Percentiles rank a stretch among this genome's conserved stretches.
Conservation (phyloP, 1,140 invertebrate genomes). For the Lysiphlebus fabarum region DNA sequence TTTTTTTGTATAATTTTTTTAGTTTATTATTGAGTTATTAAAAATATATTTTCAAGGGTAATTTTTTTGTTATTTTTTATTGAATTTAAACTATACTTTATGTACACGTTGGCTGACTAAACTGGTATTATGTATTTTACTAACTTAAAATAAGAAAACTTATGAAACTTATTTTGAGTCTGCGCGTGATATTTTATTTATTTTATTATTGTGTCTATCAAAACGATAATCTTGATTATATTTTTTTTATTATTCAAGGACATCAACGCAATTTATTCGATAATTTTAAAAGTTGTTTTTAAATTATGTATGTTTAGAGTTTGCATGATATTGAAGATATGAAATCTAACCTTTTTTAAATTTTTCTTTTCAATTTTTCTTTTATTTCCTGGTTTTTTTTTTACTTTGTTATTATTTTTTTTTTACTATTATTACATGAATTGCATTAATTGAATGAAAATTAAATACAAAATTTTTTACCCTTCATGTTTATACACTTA, state of each 20-base stretch:
- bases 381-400: neutral
- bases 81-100: too few relatives aligned
- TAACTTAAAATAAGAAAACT: too few relatives aligned
- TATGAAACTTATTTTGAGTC: slow-evolving; percentile 14
- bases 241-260: slow-evolving; percentile 16
- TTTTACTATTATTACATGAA: too few relatives aligned
- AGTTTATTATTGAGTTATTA: too few relatives aligned
- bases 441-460: too few relatives aligned
- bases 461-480: too few relatives aligned
- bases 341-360: slow-evolving; percentile 1
- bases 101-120: too few relatives aligned
- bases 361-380: neutral
- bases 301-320: slow-evolving; percentile 1
- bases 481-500: too few relatives aligned
- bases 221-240: neutral
- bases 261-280: slow-evolving; percentile 15
- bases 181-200: neutral
- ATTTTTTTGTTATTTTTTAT: too few relatives aligned
- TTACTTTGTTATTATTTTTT: neutral
- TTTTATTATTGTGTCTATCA: slow-evolving; percentile 1
- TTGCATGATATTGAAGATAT: slow-evolving; percentile 12
- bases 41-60: too few relatives aligned
- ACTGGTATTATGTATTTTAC: too few relatives aligned
- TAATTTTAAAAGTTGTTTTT: slow-evolving; percentile 2
- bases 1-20: too few relatives aligned